These are phyloP conservation scores for Lasiommata megera DNA, from an alignment of 2,888 invertebrate genomes.

Conservation along the genomic window DNA sequence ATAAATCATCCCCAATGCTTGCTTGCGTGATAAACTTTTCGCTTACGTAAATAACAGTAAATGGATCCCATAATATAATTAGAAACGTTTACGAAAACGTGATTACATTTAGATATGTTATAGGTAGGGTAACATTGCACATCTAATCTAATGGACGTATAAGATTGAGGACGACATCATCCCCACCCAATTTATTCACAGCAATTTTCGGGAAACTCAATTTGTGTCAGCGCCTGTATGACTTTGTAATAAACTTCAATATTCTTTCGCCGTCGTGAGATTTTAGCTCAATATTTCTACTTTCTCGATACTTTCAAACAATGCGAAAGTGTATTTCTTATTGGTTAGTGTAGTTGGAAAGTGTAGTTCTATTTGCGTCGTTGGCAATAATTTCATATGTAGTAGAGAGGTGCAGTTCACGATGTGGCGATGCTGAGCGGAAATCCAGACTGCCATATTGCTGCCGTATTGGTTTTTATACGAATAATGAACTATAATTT, in stretches of 20 bases:
- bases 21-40: neutral
- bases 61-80: neutral
- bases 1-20: neutral
- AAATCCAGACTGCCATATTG: too few species aligned
- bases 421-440: too few species aligned
- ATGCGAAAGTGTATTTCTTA: too few species aligned
- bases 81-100: neutral
- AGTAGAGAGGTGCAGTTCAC: too few species aligned
- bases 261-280: neutral
- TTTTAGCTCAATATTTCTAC: too few species aligned
- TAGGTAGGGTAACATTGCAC: neutral
- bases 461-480: too few species aligned
- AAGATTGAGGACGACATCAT: conserved; percentile 8
- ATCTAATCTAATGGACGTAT: conserved; percentile 4
- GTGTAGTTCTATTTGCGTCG: too few species aligned
- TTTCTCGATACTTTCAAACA: too few species aligned
- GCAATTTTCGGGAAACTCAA: conserved; percentile 10
- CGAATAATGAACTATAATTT: too few species aligned
- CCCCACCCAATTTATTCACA: conserved; percentile 5
- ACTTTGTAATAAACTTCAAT: conserved; percentile 1
- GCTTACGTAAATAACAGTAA: neutral
- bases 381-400: too few species aligned
- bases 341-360: too few species aligned
- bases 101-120: neutral
- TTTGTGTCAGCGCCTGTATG: conserved; percentile 5